These are phyloP conservation scores for Phymastichus coffea DNA, from an alignment of 1,140 invertebrate species.

Conservation along the genomic window DNA sequence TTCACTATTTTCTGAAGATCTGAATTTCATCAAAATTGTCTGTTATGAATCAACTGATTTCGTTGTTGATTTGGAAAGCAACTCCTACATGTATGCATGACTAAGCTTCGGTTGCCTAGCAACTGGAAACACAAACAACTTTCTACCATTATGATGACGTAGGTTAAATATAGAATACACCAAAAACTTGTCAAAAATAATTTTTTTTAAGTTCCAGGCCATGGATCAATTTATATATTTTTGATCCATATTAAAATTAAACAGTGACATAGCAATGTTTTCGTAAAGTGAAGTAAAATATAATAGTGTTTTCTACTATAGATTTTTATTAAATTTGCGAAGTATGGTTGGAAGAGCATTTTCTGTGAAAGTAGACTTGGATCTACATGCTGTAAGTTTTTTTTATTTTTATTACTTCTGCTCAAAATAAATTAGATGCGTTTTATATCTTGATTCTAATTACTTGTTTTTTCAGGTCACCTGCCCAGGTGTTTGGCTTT, in stretches of 20 bases:
- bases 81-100: too few species aligned
- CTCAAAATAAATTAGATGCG: neutral
- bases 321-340: too few species aligned
- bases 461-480: constrained; percentile 58
- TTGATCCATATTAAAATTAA: too few species aligned
- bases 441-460: neutral
- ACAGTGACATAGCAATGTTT: too few species aligned
- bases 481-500: constrained; percentile 74
- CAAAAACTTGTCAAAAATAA: constrained; percentile 7
- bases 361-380: constrained; percentile 48
- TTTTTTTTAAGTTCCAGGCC: neutral
- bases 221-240: too few species aligned
- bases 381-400: constrained; percentile 50
- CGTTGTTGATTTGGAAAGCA: too few species aligned
- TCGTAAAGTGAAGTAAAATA: too few species aligned
- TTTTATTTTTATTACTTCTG: neutral
- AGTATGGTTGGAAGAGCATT: constrained; percentile 52
- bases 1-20: too few species aligned
- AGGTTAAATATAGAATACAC: too few species aligned
- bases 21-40: too few species aligned
- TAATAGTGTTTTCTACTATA: too few species aligned
- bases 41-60: too few species aligned
- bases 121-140: neutral
- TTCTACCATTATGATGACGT: constrained; percentile 7
- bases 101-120: constrained; percentile 4